Evolutionary conservation across 2,888 invertebrate genomes (phyloP).

Genomic region (Chrysolina americana): DNA sequence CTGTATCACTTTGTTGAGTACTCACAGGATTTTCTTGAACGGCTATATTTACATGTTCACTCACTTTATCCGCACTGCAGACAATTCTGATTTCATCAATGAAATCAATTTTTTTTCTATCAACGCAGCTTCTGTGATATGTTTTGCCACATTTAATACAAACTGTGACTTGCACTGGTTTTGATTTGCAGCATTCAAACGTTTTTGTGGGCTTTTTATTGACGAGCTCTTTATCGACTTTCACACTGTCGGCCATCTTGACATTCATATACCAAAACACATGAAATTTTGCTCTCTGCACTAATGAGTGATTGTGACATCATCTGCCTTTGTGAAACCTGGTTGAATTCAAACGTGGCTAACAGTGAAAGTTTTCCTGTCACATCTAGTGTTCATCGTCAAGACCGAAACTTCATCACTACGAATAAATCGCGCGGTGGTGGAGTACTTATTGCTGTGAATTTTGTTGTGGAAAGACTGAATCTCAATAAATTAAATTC

Average conservation of each 20-base stretch:
- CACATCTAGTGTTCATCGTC: no score
- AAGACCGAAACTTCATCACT: no score
- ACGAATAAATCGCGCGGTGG: no score
- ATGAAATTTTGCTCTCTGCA: no score
- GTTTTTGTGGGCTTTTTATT: conserved; percentile 24
- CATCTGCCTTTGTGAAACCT: no score
- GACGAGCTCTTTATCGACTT: conserved; percentile 21
- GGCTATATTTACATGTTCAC: neutral
- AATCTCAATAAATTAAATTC: no score
- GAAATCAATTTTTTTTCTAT: conserved; percentile 22
- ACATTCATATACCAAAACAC: no score
- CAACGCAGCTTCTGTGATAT: conserved; percentile 24
- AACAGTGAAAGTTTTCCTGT: no score
- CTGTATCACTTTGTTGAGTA: conserved; percentile 23
- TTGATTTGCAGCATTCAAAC: conserved; percentile 16
- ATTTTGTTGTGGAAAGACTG: no score
- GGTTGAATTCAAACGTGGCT: no score
- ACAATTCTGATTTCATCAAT: conserved; percentile 24
- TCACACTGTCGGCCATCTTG: conserved; percentile 19
- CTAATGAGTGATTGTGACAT: no score
- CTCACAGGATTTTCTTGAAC: conserved; percentile 26
- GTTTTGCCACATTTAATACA: conserved; percentile 14
- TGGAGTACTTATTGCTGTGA: no score
- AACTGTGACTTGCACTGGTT: conserved; percentile 28
- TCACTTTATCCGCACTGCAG: conserved; percentile 22